phyloP scores from a whole-genome alignment of 2,888 invertebrate genomes.

The Drosophila silvestris region DNA sequence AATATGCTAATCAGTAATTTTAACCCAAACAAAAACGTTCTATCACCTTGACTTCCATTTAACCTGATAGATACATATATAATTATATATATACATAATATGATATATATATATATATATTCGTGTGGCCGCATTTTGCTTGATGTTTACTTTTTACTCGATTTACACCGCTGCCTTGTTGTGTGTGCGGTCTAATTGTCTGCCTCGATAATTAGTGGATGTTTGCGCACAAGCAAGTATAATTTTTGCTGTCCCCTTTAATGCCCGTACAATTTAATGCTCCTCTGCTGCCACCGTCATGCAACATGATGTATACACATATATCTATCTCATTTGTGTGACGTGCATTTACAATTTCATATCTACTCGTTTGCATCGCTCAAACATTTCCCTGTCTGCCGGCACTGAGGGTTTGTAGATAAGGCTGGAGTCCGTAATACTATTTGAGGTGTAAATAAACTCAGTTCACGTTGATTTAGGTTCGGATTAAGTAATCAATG shows the following conservation, averaged over 20 bases:
- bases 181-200: slow-evolving; percentile 12
- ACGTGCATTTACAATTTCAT: slow-evolving; percentile 49
- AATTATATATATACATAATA: background rate
- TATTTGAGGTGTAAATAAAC: slow-evolving; percentile 13
- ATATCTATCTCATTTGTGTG: slow-evolving; percentile 41
- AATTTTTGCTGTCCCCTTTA: slow-evolving; percentile 36
- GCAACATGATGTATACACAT: background rate
- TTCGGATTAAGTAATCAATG: slow-evolving; percentile 9
- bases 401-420: slow-evolving; percentile 27
- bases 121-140: slow-evolving; percentile 27
- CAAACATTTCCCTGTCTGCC: slow-evolving; percentile 10
- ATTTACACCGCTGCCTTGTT: slow-evolving; percentile 13
- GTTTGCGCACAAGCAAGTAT: slow-evolving; percentile 54
- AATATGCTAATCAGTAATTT: background rate
- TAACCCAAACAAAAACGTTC: background rate
- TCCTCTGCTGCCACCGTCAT: background rate
- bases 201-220: slow-evolving; percentile 46
- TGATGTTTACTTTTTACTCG: slow-evolving; percentile 26
- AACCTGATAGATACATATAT: background rate
- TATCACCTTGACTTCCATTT: background rate
- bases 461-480: background rate
- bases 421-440: background rate
- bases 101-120: background rate
- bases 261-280: slow-evolving; percentile 21
- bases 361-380: slow-evolving; percentile 47